Percentiles rank a stretch among this genome's conserved stretches.
Evolutionary conservation across 1,140 invertebrate genomes (phyloP).

Genomic region (Drosophila lacertosa): DNA sequence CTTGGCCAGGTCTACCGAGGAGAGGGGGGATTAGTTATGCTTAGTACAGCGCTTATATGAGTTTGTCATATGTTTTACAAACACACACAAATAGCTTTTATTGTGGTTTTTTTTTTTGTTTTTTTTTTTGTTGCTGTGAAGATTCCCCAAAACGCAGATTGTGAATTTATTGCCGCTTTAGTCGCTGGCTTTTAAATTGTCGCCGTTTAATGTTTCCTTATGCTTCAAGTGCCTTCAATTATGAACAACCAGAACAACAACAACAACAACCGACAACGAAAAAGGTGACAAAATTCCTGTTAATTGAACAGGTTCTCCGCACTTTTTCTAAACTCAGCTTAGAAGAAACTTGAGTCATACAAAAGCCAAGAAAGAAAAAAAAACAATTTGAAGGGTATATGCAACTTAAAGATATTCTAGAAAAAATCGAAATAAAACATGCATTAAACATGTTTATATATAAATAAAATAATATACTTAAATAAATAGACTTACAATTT

Average conservation of each 20-base stretch:
- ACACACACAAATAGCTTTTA: slow-evolving; percentile 57
- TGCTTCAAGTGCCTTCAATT: slow-evolving; percentile 34
- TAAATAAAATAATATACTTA: no score
- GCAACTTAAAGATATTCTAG: neutral
- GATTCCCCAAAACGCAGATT: slow-evolving; percentile 35
- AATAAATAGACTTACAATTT: no score
- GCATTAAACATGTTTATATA: no score
- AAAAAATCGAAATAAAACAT: neutral
- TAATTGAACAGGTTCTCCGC: slow-evolving; percentile 49
- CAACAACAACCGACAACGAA: neutral
- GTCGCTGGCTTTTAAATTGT: neutral
- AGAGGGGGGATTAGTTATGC: slow-evolving; percentile 1
- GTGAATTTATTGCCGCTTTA: slow-evolving; percentile 27
- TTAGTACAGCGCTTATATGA: slow-evolving; percentile 23
- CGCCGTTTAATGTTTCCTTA: slow-evolving; percentile 29
- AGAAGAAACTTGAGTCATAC: neutral
- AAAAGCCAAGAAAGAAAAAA: neutral
- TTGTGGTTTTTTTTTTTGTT: slow-evolving; percentile 38
- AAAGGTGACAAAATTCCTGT: slow-evolving; percentile 32
- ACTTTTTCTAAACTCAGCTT: neutral
- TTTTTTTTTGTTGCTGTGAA: slow-evolving; percentile 33
- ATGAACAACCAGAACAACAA: neutral
- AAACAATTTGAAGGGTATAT: neutral
- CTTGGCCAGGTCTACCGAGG: slow-evolving; percentile 11
- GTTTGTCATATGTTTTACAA: slow-evolving; percentile 8